Evolutionary conservation across 1,140 invertebrate genomes (phyloP).

Genomic region (Drosophila auraria): DNA sequence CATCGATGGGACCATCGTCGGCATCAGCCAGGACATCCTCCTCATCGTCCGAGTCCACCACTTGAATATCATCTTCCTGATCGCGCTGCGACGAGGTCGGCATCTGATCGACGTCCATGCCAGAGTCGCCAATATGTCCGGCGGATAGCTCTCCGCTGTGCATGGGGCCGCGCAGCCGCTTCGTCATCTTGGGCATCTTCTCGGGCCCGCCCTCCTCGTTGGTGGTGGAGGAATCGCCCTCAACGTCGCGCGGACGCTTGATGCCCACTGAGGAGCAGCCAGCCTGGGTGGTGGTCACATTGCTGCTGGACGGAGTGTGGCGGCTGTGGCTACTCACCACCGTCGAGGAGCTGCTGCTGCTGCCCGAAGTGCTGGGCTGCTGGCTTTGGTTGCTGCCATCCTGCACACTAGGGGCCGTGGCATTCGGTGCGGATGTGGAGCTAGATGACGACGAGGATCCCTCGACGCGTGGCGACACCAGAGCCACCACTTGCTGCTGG

Average conservation of each 20-base stretch:
- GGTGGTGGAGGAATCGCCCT: constrained; percentile 86
- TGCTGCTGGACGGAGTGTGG: constrained; percentile 87
- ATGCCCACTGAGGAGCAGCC: constrained; percentile 59
- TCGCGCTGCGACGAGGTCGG: constrained; percentile 93
- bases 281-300: constrained; percentile 88
- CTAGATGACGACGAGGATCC: constrained; percentile 67
- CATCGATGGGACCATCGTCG: constrained; percentile 79
- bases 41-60: constrained; percentile 89
- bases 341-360: constrained; percentile 71
- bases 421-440: constrained; percentile 69
- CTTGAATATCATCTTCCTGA: constrained; percentile 92
- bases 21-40: constrained; percentile 86
- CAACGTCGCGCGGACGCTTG: constrained; percentile 87
- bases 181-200: constrained; percentile 83
- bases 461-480: constrained; percentile 91
- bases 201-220: constrained; percentile 86
- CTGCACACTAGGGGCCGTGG: constrained; percentile 73
- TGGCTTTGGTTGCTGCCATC: constrained; percentile 85
- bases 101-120: constrained; percentile 90
- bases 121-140: constrained; percentile 86
- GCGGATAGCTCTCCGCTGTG: constrained; percentile 67
- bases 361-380: constrained; percentile 81
- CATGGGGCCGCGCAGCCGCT: constrained; percentile 81
- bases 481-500: constrained; percentile 89
- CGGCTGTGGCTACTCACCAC: constrained; percentile 86